Conservation (phyloP, 2,888 invertebrate species). For the Microctonus hyperodae region DNA sequence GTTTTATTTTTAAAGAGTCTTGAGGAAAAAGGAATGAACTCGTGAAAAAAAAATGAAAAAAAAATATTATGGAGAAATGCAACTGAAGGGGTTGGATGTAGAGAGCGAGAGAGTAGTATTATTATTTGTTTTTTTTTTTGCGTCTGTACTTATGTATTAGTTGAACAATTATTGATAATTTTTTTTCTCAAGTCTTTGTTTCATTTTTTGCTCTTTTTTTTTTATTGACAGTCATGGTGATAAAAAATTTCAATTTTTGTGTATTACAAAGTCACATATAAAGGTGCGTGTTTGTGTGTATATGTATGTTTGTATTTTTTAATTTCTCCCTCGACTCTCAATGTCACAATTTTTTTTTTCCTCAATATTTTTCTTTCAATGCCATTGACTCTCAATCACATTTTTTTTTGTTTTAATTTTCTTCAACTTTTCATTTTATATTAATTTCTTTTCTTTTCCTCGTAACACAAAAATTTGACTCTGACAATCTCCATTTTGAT, state of each 20-base stretch:
- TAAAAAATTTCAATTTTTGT: constrained; percentile 10
- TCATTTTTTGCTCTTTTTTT: not conserved
- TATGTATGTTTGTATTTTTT: not conserved
- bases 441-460: not conserved
- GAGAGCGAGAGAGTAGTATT: constrained; percentile 22
- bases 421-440: not conserved
- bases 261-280: constrained; percentile 11
- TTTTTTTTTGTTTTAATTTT: not conserved
- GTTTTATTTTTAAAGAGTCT: not conserved
- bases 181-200: constrained; percentile 43
- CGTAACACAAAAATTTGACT: constrained; percentile 31
- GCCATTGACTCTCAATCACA: not conserved
- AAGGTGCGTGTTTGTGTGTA: not conserved
- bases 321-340: constrained; percentile 31
- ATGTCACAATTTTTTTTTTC: constrained; percentile 33
- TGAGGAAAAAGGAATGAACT: constrained; percentile 3
- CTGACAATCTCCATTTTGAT: constrained; percentile 48
- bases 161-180: constrained; percentile 26
- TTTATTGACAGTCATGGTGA: constrained; percentile 23
- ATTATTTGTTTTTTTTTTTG: not conserved
- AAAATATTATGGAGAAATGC: not conserved
- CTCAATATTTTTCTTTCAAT: not conserved
- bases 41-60: constrained; percentile 9
- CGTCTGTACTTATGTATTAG: not conserved
- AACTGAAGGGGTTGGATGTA: constrained; percentile 3